phyloP scores from a whole-genome alignment of 2,888 invertebrate genomes.

The Drosophila trichaetosa region DNA sequence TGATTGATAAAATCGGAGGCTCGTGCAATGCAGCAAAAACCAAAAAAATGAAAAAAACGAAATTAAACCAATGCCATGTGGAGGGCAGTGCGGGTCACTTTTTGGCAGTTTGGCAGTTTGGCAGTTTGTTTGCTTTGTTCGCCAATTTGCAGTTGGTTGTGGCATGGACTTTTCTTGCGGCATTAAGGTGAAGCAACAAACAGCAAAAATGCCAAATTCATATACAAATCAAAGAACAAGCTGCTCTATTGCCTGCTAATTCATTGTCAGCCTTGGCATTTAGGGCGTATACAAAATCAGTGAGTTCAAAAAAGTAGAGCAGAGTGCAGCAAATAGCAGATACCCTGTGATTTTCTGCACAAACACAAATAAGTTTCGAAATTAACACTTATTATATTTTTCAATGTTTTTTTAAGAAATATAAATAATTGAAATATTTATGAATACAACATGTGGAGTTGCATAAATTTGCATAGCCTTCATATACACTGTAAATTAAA shows the following conservation, averaged over 20 bases:
- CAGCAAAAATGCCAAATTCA: conserved; percentile 20
- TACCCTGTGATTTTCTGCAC: conserved; percentile 5
- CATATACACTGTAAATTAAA: background rate
- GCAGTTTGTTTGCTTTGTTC: conserved; percentile 46
- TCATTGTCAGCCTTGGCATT: conserved; percentile 58
- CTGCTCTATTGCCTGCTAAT: conserved; percentile 22
- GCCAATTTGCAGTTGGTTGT: conserved; percentile 35
- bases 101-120: conserved; percentile 11
- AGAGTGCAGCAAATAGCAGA: background rate
- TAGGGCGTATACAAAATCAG: conserved; percentile 68
- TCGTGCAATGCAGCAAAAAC: conserved; percentile 2
- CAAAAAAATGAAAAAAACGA: background rate
- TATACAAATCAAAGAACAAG: conserved; percentile 28
- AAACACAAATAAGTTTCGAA: background rate
- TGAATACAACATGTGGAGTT: background rate
- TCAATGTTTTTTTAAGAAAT: background rate
- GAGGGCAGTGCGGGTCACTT: conserved; percentile 52
- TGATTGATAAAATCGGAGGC: conserved; percentile 43
- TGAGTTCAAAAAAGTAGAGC: conserved; percentile 2
- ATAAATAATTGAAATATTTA: background rate
- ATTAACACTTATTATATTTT: background rate
- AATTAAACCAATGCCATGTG: conserved; percentile 45
- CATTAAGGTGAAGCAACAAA: conserved; percentile 38
- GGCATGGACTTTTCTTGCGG: conserved; percentile 36
- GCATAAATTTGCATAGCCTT: conserved; percentile 9